Evolutionary conservation across 2,888 invertebrate species (phyloP).

Genomic region (Acanthosepion pharaonis): DNA sequence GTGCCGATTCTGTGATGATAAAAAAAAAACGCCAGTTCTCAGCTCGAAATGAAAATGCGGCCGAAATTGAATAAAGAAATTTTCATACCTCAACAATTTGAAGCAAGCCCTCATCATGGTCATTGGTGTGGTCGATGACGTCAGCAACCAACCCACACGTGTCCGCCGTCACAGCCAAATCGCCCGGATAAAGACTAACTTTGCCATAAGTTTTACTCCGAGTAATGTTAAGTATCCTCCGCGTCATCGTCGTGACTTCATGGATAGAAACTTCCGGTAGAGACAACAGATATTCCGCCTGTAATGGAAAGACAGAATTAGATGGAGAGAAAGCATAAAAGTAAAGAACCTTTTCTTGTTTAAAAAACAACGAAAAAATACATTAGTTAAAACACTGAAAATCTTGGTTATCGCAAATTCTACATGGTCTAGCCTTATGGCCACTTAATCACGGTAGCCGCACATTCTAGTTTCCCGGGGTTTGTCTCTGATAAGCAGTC

Average conservation of each 20-base stretch:
- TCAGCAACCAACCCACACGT: slow-evolving; percentile 57
- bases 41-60: too few species aligned
- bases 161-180: slow-evolving; percentile 57
- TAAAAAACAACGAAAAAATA: not conserved
- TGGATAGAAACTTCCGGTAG: slow-evolving; percentile 49
- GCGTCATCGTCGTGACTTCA: slow-evolving; percentile 41
- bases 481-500: not conserved
- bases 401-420: not conserved
- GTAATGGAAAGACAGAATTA: not conserved
- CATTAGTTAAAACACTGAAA: not conserved
- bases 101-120: slow-evolving; percentile 48
- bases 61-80: too few species aligned
- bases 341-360: not conserved
- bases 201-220: slow-evolving; percentile 38
- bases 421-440: not conserved
- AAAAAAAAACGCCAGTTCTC: too few species aligned
- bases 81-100: slow-evolving; percentile 54
- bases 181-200: slow-evolving; percentile 59
- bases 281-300: slow-evolving; percentile 49
- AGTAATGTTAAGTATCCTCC: not conserved
- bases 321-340: too few species aligned
- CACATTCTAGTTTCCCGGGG: not conserved
- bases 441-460: not conserved
- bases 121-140: slow-evolving; percentile 51
- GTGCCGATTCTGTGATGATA: not conserved